Evolutionary conservation across 2,797 vertebrate species (phyloP).

Genomic region (Sebastes trivittatus): DNA sequence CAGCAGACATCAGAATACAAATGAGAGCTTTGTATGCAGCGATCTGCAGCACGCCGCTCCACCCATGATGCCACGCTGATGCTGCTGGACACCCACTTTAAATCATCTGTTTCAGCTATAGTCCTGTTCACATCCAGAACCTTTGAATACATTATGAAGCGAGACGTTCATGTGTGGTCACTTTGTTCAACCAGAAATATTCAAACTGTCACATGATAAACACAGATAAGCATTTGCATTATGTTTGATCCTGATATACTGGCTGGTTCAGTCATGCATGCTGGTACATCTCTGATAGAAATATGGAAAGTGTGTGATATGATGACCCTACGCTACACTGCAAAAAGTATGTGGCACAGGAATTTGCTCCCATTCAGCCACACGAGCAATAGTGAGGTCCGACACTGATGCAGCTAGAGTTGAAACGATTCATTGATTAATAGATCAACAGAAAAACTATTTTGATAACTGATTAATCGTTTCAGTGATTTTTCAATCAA

Average conservation of each 20-base stretch:
- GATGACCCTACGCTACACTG: neutral
- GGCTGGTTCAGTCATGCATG: neutral
- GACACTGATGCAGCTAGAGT: no score
- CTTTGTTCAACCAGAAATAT: neutral
- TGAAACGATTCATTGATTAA: no score
- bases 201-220: neutral
- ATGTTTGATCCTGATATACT: neutral
- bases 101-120: neutral
- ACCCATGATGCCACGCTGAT: constrained; percentile 17
- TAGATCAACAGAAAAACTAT: no score
- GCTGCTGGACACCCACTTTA: neutral
- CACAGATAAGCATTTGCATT: constrained; percentile 7
- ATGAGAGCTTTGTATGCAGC: constrained; percentile 55
- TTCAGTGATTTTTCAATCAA: no score
- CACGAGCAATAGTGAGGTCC: neutral
- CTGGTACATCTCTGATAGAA: neutral
- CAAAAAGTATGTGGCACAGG: neutral
- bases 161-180: neutral
- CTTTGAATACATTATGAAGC: neutral
- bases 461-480: no score
- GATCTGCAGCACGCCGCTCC: constrained; percentile 29
- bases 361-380: neutral
- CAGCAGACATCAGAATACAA: constrained; percentile 47
- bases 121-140: neutral
- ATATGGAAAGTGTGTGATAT: neutral